These are phyloP conservation scores for Mesembrinibis cayennensis DNA, from an alignment of 2,113 vertebrate species.

Conservation along the genomic window DNA sequence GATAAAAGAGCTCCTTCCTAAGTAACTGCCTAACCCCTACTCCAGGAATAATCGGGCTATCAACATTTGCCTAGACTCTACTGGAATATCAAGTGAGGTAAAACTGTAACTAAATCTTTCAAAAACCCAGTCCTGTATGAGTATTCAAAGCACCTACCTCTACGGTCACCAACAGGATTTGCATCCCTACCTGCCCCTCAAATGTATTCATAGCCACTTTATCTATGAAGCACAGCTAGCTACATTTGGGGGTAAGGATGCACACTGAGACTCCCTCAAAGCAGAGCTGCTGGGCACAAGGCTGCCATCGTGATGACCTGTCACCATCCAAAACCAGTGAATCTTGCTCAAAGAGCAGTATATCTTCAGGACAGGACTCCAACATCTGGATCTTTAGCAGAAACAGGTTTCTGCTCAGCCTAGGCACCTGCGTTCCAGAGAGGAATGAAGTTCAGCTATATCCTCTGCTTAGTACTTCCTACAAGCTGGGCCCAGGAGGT, in stretches of 20 bases:
- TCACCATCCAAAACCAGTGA: not conserved
- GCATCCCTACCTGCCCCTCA: not conserved
- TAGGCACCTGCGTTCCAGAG: not conserved
- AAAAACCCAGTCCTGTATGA: not conserved
- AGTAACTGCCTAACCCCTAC: not conserved
- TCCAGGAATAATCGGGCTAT: not conserved
- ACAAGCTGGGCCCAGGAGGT: not conserved
- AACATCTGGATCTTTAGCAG: not conserved
- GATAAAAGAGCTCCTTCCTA: not conserved
- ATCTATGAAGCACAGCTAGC: not conserved
- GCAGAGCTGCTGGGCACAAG: not conserved
- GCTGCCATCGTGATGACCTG: not conserved
- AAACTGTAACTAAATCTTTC: not conserved
- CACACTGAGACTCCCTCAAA: too few relatives aligned
- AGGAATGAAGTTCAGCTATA: not conserved
- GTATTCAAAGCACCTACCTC: not conserved
- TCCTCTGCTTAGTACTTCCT: not conserved
- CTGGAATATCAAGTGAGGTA: not conserved
- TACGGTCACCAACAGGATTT: not conserved
- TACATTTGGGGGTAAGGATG: not conserved
- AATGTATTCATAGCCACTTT: not conserved
- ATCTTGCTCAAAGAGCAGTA: not conserved
- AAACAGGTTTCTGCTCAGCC: not conserved
- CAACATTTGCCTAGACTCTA: not conserved
- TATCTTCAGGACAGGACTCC: not conserved